A percentile compares a stretch with the other conserved stretches of the same genome.
These are phyloP conservation scores for Clarias macrocephalus DNA, from an alignment of 2,113 vertebrate species.

Conservation along the genomic window DNA sequence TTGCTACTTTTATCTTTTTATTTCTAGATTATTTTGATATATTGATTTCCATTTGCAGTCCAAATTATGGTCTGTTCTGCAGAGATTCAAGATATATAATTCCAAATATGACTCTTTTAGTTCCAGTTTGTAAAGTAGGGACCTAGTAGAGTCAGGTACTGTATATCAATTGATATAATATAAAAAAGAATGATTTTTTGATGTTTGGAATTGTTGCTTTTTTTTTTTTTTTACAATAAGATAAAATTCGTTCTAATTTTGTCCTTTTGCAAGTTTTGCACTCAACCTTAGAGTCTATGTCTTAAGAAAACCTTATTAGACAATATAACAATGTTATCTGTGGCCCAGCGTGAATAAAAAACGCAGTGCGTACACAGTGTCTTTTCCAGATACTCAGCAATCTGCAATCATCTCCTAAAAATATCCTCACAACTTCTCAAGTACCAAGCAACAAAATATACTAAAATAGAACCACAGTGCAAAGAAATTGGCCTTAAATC, in stretches of 20 bases:
- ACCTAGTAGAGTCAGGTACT: too few relatives aligned
- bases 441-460: conserved; percentile 24
- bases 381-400: conserved; percentile 20
- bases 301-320: neutral
- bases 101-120: too few relatives aligned
- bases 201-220: neutral
- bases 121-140: too few relatives aligned
- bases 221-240: neutral
- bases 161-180: neutral
- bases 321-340: neutral
- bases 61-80: too few relatives aligned
- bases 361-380: neutral
- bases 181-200: too few relatives aligned
- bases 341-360: neutral
- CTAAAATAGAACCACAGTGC: conserved; percentile 3
- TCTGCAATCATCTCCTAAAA: conserved; percentile 37
- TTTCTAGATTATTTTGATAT: neutral
- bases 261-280: neutral
- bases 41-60: too few relatives aligned
- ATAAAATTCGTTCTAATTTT: neutral
- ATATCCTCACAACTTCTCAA: conserved; percentile 32
- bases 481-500: neutral
- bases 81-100: too few relatives aligned
- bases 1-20: neutral
- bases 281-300: neutral